Percentiles rank a stretch among this genome's conserved stretches.
These are phyloP conservation scores for Aethina tumida DNA, from an alignment of 1,140 invertebrate species.

Conservation along the genomic window DNA sequence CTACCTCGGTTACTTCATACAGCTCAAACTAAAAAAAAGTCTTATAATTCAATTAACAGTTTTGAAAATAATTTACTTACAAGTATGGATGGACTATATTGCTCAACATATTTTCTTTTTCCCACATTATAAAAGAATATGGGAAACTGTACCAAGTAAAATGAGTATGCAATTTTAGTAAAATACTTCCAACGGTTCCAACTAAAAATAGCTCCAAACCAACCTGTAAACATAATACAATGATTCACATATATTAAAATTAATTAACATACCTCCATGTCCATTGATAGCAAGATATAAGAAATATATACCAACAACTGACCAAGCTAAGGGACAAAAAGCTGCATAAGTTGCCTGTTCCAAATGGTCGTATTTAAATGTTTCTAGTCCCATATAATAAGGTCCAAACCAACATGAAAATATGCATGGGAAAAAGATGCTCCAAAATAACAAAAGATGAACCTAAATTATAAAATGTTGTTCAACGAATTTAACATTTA, in stretches of 20 bases:
- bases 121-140: conserved; percentile 49
- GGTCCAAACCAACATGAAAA: conserved; percentile 17
- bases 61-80: conserved; percentile 31
- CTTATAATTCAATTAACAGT: conserved; percentile 10
- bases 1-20: conserved; percentile 22
- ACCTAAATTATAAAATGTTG: conserved; percentile 12
- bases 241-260: conserved; percentile 5
- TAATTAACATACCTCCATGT: conserved; percentile 14
- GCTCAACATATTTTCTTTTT: conserved; percentile 37
- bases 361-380: conserved; percentile 17
- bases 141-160: conserved; percentile 48
- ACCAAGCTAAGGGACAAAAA: conserved; percentile 23
- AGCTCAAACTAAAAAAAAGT: conserved; percentile 16
- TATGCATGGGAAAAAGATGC: conserved; percentile 10
- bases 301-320: conserved; percentile 13
- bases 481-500: neutral
- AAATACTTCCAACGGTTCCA: conserved; percentile 36
- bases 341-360: conserved; percentile 18
- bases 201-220: conserved; percentile 35
- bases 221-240: conserved; percentile 30
- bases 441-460: conserved; percentile 9
- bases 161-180: conserved; percentile 42
- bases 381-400: conserved; percentile 12
- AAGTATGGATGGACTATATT: conserved; percentile 34
- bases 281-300: conserved; percentile 17